phyloP scores from a whole-genome alignment of 2,888 invertebrate species.

The Pterostichus madidus region DNA sequence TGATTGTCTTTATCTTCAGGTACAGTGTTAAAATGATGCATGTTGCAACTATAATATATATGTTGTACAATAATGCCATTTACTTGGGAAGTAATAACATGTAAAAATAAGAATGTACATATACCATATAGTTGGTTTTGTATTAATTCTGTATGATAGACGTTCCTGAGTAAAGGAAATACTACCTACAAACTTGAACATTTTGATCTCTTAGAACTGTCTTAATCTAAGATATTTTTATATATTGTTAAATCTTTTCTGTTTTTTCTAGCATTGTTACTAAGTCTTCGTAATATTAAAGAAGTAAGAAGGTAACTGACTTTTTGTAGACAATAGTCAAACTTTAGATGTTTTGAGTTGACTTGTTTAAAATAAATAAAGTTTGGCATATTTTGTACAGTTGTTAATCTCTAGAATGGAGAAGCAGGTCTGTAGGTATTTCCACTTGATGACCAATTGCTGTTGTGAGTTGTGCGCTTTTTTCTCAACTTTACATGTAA shows the following conservation, averaged over 20 bases:
- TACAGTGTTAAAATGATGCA: slow-evolving; percentile 65
- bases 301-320: slow-evolving; percentile 43
- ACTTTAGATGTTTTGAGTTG: slow-evolving; percentile 51
- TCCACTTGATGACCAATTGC: slow-evolving; percentile 74
- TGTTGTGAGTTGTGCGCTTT: slow-evolving; percentile 73
- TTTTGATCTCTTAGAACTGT: slow-evolving; percentile 63
- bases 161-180: slow-evolving; percentile 67
- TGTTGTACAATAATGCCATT: slow-evolving; percentile 66
- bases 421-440: slow-evolving; percentile 70
- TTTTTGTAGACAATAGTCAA: slow-evolving; percentile 54
- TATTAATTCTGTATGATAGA: slow-evolving; percentile 66
- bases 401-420: slow-evolving; percentile 48
- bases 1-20: slow-evolving; percentile 38
- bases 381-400: slow-evolving; percentile 53
- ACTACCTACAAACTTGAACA: slow-evolving; percentile 66
- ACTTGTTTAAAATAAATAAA: slow-evolving; percentile 50
- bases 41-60: slow-evolving; percentile 64
- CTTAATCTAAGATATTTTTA: slow-evolving; percentile 54
- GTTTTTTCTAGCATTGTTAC: slow-evolving; percentile 54
- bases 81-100: slow-evolving; percentile 62
- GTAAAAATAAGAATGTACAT: slow-evolving; percentile 65
- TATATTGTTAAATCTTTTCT: slow-evolving; percentile 39
- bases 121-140: slow-evolving; percentile 66
- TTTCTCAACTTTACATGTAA: slow-evolving; percentile 72
- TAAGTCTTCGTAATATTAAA: slow-evolving; percentile 54